Conservation (phyloP, 35 echinoderm and acorn worm species). For the Nesometra sesokonis region DNA sequence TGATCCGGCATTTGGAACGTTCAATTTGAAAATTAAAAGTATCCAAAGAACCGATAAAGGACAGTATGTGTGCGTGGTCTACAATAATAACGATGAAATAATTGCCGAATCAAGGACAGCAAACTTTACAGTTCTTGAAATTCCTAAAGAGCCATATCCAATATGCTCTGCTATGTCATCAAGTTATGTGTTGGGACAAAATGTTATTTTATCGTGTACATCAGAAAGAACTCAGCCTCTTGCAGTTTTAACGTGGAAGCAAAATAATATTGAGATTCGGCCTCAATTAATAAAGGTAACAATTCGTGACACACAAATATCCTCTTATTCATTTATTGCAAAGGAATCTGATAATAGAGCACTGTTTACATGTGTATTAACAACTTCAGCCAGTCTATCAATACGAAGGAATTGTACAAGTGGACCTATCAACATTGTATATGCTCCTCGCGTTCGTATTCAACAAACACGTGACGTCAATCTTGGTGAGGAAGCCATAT, state of each 20-base stretch:
- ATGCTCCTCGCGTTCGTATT: neutral
- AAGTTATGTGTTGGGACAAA: neutral
- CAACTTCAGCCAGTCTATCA: neutral
- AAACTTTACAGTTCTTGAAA: neutral
- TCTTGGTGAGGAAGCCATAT: neutral
- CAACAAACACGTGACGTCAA: neutral
- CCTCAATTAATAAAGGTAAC: neutral
- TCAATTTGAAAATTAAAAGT: neutral
- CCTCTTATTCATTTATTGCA: neutral
- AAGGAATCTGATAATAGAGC: neutral
- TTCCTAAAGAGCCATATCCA: neutral
- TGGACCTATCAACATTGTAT: neutral
- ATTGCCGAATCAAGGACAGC: neutral
- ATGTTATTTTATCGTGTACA: neutral
- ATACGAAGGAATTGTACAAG: neutral
- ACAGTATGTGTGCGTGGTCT: neutral
- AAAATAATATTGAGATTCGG: neutral
- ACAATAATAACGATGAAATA: neutral
- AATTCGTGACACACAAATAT: neutral
- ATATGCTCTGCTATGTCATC: neutral
- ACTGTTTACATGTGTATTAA: neutral
- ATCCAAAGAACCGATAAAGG: neutral
- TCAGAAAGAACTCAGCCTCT: neutral
- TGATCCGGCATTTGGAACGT: neutral
- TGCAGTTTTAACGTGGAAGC: neutral